Evolutionary conservation across 2,797 vertebrate genomes (phyloP).

Genomic region (Squalus acanthias): DNA sequence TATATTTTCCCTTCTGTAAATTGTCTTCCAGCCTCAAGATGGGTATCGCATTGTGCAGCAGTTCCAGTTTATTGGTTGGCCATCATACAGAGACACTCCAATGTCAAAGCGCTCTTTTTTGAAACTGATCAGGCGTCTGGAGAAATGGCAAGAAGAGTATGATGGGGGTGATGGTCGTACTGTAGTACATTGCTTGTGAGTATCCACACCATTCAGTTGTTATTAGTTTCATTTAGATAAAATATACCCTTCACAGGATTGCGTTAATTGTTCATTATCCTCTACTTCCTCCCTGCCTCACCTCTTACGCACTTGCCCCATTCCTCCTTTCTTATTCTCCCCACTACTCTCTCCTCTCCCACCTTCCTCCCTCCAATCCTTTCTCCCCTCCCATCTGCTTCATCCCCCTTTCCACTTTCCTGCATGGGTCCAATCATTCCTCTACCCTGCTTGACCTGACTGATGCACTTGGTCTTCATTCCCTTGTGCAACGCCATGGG

Average conservation of each 20-base stretch:
- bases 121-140: conserved; percentile 81
- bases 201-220: conserved; percentile 35
- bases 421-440: background rate
- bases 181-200: conserved; percentile 93
- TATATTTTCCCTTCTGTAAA: background rate
- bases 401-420: background rate
- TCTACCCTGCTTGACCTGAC: background rate
- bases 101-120: conserved; percentile 91
- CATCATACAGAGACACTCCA: conserved; percentile 88
- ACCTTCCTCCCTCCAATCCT: background rate
- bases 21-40: conserved; percentile 78
- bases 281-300: background rate
- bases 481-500: no score
- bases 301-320: background rate
- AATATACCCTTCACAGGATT: background rate
- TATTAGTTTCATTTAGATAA: background rate
- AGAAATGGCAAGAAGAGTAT: conserved; percentile 96
- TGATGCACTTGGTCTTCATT: background rate
- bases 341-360: background rate
- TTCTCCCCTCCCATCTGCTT: background rate
- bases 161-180: conserved; percentile 88
- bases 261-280: background rate
- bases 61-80: conserved; percentile 97
- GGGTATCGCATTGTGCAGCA: conserved; percentile 94
- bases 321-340: background rate